Evolutionary conservation across 2,797 vertebrate species (phyloP), one percentile per base, ranked within the genome.

Genomic region (Lutjanus argentimaculatus): DNA sequence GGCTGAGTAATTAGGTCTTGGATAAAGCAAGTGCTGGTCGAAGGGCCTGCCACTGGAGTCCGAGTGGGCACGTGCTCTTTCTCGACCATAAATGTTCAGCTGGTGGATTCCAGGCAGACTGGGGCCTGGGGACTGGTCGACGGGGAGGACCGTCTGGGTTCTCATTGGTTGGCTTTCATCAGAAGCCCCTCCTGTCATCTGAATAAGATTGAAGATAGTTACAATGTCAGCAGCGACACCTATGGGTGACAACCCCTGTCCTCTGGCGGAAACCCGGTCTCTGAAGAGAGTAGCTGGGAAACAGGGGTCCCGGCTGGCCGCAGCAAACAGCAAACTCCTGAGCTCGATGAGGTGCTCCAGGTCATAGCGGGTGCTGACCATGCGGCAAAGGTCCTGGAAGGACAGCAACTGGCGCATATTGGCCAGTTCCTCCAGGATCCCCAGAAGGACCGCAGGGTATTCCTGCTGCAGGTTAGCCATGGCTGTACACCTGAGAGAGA

Each of bases 191-290:
- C 96, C 97, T 0, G 96, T 98, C 97, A 98, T 98, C 77, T 98
- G 98, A 87, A 98, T 97, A 62, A 99, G 97, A 94, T 98, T 99
- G 93, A 99, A 99, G 83, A 99, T 99, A 0, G 99, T 98, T 82
- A 99, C 97, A 1, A 99, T 97, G 86, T 99, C 99, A 0, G 98
- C 99, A 1, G 99, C 98, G 63, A 98, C 97, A 85, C 97, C 95
- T 95, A 99, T 96, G 89, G 99, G 96, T 90, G 97, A 97, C n/a
- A 98, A 96, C 86, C 97, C 97, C 92, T 97, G 97, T 93, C 97
- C 96, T 82, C 95, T 96, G 48, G 96, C 95, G 19, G 96, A 94
- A 83, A 98, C 97, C 30, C 97, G 94, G 91, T 99, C 98, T 85
- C 97, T 96, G 94, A 99, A 99, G 8, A 99, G 93, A 9, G 98